Percentiles rank a stretch among this genome's conserved stretches.
Conservation (phyloP, 2,888 invertebrate species). For the Apantesis nais region DNA sequence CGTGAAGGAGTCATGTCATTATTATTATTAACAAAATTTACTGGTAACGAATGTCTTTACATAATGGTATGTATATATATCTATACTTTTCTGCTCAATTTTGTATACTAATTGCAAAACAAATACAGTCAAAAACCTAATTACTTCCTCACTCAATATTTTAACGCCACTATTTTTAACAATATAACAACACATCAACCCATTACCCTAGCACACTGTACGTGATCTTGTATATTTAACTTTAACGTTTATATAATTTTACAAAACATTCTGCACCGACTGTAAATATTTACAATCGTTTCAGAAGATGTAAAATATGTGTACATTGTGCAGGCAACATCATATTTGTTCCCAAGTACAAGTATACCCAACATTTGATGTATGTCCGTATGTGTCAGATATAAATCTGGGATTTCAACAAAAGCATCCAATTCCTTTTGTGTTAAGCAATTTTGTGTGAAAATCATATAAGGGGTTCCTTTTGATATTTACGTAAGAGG, state of each 20-base stretch:
- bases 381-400: constrained; percentile 40
- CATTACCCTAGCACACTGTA: too few relatives aligned
- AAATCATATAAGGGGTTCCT: constrained; percentile 61
- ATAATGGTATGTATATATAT: too few relatives aligned
- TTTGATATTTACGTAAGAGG: constrained; percentile 59
- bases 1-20: too few relatives aligned
- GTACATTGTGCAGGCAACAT: constrained; percentile 11
- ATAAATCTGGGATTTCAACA: constrained; percentile 49
- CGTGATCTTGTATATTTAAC: too few relatives aligned
- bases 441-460: constrained; percentile 61
- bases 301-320: not conserved
- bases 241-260: not conserved
- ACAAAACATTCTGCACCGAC: not conserved
- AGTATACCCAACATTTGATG: constrained; percentile 6
- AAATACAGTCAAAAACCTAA: too few relatives aligned
- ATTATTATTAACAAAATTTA: too few relatives aligned
- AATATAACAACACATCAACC: too few relatives aligned
- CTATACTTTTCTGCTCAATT: too few relatives aligned
- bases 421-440: constrained; percentile 54
- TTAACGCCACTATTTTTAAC: too few relatives aligned
- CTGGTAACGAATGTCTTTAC: too few relatives aligned
- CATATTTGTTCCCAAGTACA: constrained; percentile 17
- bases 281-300: not conserved
- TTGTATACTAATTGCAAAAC: too few relatives aligned
- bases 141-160: too few relatives aligned